A percentile compares a stretch with the other conserved stretches of the same genome.
phyloP scores from a whole-genome alignment of 2,888 invertebrate species.

The Drosophila monieri region DNA sequence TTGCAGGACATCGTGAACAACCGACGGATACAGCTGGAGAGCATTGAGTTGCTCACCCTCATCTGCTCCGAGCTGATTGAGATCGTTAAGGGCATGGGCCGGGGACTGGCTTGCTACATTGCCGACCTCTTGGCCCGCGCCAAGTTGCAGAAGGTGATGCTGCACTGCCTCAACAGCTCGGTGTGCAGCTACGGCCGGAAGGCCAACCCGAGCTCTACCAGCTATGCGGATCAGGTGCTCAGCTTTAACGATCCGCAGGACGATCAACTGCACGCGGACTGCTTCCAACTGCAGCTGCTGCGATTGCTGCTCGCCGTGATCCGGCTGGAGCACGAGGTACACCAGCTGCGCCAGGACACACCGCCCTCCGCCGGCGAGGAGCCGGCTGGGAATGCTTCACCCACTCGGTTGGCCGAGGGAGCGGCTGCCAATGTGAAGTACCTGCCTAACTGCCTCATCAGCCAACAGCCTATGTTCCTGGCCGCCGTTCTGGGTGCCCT shows the following conservation, averaged over 20 bases:
- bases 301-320: constrained; percentile 89
- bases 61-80: constrained; percentile 89
- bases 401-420: constrained; percentile 75
- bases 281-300: constrained; percentile 88
- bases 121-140: constrained; percentile 90
- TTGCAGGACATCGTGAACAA: constrained; percentile 90
- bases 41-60: constrained; percentile 89
- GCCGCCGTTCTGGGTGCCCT: constrained; percentile 91
- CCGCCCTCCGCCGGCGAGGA: constrained; percentile 60
- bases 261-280: constrained; percentile 87
- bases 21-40: constrained; percentile 90
- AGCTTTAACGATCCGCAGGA: constrained; percentile 89
- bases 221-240: constrained; percentile 90
- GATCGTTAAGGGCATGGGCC: constrained; percentile 90
- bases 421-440: constrained; percentile 85
- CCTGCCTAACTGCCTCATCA: constrained; percentile 87
- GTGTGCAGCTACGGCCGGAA: constrained; percentile 84
- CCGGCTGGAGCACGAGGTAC: constrained; percentile 90
- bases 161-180: constrained; percentile 92
- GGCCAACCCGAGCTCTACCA: constrained; percentile 68
- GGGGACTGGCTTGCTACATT: constrained; percentile 90
- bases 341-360: constrained; percentile 84
- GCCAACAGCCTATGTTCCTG: constrained; percentile 93
- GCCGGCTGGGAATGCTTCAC: constrained; percentile 79
- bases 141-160: constrained; percentile 92